Base-by-base conservation (phyloP, 2,113 vertebrate species). In the Epinephelus fuscoguttatus region DNA sequence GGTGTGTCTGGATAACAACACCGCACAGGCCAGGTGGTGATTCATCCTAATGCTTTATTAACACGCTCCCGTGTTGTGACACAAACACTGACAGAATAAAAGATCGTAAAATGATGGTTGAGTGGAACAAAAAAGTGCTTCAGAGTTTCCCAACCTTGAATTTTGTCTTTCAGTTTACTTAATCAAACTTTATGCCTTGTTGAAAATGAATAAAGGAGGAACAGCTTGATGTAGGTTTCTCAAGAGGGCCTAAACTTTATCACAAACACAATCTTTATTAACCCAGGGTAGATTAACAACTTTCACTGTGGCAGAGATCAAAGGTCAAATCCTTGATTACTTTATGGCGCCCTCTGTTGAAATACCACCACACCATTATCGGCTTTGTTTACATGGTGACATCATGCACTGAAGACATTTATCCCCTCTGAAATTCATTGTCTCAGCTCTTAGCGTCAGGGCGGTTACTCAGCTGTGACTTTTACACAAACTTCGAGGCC, bases 1-100 rank as follows among this genome's bases (percentile, higher is more conserved):
- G 93, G 91, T 81, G 92, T 90, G 91, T 83, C 86, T 61, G 73
- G 55, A 80, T 55, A 80, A 77, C 78, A 87, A 79, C 53, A 75
- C 45, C 3, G 15, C 78, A 72, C 50, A 70, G 72, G 71, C 56
- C 81, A 84, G 82, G 85, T 84, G 75, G 87, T 91, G 90, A 93
- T 80, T 91, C 91, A 82, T 77, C 64, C 56, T 57, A 23, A 82
- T 84, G 68, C 79, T 81, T 87, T 87, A 86, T 76, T 78, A 82
- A 81, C 59, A 76, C 59, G 21, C 82, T 87, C 12, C 33, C 1
- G 45, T 82, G 81, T 78, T 81, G 52, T 71, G 50, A 85, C 66
- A 86, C 64, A 81, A 84, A 85, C 75, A 78, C 56, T 21, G 53
- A 11, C 55, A 23, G 11, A 40, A 42, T 42, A 64, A 56, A 57